phyloP scores from a whole-genome alignment of 1,140 invertebrate species.

The Riptortus pedestris region DNA sequence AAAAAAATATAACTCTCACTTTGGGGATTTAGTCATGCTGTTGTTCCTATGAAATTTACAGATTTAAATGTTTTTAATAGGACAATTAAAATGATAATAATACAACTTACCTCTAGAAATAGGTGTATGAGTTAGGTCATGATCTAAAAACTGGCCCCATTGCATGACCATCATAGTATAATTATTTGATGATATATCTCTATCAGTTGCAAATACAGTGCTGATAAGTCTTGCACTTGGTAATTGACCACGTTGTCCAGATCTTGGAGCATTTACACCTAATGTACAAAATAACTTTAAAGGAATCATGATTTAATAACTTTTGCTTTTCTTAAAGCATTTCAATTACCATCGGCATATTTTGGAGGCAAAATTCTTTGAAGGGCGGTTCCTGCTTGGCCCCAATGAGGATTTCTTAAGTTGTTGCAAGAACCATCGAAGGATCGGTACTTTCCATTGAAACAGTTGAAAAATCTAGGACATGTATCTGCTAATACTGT shows the following conservation, averaged over 20 bases:
- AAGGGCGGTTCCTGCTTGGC: conserved; percentile 37
- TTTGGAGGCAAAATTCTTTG: conserved; percentile 40
- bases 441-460: conserved; percentile 38
- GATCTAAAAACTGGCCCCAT: conserved; percentile 47
- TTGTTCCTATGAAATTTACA: too few relatives aligned
- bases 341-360: conserved; percentile 43
- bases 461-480: conserved; percentile 34
- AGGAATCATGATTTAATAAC: too few relatives aligned
- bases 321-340: too few relatives aligned
- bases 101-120: conserved; percentile 38
- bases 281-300: conserved; percentile 30
- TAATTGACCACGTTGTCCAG: conserved; percentile 38
- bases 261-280: conserved; percentile 42
- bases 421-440: conserved; percentile 48
- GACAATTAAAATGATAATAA: too few relatives aligned
- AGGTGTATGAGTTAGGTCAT: conserved; percentile 45
- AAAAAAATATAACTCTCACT: too few relatives aligned
- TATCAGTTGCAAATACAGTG: conserved; percentile 40
- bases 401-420: conserved; percentile 42
- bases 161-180: conserved; percentile 43
- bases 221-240: conserved; percentile 46
- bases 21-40: too few relatives aligned
- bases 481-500: conserved; percentile 40
- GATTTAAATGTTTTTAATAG: too few relatives aligned
- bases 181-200: conserved; percentile 35